These are phyloP conservation scores for Engystomops pustulosus DNA, from an alignment of 2,113 vertebrate species.

Conservation along the genomic window DNA sequence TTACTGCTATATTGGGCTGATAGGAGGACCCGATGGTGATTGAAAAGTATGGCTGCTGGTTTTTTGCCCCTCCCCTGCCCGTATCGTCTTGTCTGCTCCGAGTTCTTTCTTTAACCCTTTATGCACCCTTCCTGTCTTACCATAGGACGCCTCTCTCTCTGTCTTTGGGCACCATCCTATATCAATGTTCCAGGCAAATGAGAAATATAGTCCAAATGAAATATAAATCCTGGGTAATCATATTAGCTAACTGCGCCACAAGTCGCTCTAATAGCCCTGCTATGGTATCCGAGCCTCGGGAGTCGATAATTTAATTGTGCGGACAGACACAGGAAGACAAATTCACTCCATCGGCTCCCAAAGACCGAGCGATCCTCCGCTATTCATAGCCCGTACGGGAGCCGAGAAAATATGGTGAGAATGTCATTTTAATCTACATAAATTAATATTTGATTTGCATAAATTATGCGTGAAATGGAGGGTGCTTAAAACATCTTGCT, in stretches of 20 bases:
- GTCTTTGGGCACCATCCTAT: not conserved
- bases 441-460: constrained; percentile 62
- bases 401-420: constrained; percentile 59
- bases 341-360: constrained; percentile 17
- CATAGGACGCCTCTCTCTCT: no score
- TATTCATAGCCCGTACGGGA: constrained; percentile 52
- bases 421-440: constrained; percentile 60
- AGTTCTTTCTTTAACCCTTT: not conserved
- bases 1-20: not conserved
- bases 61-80: not conserved
- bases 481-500: not conserved
- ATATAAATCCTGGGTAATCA: constrained; percentile 52
- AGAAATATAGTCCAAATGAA: constrained; percentile 58
- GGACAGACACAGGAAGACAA: constrained; percentile 3
- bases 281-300: constrained; percentile 55
- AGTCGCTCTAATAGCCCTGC: constrained; percentile 38
- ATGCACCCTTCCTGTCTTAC: no score
- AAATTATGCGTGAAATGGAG: constrained; percentile 57
- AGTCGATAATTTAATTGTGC: constrained; percentile 55
- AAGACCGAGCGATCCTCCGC: constrained; percentile 38
- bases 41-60: not conserved
- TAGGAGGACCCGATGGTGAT: not conserved
- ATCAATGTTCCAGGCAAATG: constrained; percentile 44
- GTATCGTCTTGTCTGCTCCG: not conserved
- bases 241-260: constrained; percentile 22